phyloP scores from a whole-genome alignment of 2,113 vertebrate genomes.

The Strix aluco region DNA sequence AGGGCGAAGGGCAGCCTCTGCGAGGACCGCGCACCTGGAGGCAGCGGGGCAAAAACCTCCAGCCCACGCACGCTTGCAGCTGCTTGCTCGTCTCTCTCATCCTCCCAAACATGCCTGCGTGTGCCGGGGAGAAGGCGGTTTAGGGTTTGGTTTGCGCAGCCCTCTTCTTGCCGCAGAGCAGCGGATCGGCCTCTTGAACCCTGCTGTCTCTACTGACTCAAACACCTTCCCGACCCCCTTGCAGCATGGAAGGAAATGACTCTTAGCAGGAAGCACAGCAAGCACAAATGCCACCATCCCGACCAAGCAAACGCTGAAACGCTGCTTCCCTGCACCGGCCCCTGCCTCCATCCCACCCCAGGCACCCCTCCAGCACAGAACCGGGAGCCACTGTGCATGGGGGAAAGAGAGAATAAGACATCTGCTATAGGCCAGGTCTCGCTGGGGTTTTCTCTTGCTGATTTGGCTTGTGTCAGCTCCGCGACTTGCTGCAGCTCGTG shows the following conservation, averaged over 20 bases:
- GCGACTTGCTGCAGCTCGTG: background rate
- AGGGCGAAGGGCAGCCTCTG: background rate
- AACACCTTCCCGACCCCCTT: background rate
- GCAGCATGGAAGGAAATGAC: background rate
- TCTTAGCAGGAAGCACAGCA: background rate
- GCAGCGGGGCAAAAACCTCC: background rate
- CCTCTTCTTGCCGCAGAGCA: background rate
- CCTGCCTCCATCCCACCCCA: background rate
- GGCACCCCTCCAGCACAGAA: background rate
- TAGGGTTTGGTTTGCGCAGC: background rate
- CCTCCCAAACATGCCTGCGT: background rate
- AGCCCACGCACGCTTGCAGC: slow-evolving; percentile 26
- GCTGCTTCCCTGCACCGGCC: background rate
- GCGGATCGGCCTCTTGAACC: background rate
- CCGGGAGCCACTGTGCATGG: accelerated
- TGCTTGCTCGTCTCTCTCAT: slow-evolving; percentile 4
- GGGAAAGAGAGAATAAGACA: background rate
- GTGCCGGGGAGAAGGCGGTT: background rate
- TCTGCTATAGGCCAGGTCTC: background rate
- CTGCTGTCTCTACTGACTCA: background rate
- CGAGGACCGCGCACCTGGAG: accelerated
- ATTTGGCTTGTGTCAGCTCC: background rate
- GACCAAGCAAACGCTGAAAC: accelerated
- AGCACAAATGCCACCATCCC: background rate
- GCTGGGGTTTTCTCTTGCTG: background rate